Conservation (phyloP, 2,888 invertebrate species). For the Nipponacmea schrenckii region DNA sequence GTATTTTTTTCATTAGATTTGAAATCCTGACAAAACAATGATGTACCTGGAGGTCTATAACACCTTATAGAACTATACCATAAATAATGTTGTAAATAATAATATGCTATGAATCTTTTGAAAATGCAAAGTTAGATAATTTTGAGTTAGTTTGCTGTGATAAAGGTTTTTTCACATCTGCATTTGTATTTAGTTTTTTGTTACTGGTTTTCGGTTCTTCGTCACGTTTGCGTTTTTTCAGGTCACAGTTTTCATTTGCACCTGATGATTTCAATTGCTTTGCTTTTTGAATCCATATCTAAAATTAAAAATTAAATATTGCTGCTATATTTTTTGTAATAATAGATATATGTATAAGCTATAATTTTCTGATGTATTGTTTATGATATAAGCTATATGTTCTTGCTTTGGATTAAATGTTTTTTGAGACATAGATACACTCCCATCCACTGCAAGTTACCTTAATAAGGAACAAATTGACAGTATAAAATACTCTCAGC, state of each 20-base stretch:
- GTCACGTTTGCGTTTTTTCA: slow-evolving; percentile 11
- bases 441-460: too few relatives aligned
- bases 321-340: background rate
- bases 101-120: slow-evolving; percentile 29
- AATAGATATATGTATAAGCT: too few relatives aligned
- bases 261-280: slow-evolving; percentile 24
- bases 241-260: slow-evolving; percentile 11
- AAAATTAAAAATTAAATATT: slow-evolving; percentile 16
- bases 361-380: too few relatives aligned
- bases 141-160: slow-evolving; percentile 51
- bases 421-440: too few relatives aligned
- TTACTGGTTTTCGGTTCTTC: background rate
- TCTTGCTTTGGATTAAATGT: background rate
- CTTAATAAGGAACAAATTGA: too few relatives aligned
- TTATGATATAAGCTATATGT: too few relatives aligned
- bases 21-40: too few relatives aligned
- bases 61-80: too few relatives aligned
- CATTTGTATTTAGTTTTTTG: slow-evolving; percentile 14
- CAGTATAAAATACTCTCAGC: too few relatives aligned
- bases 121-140: slow-evolving; percentile 51
- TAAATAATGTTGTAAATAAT: too few relatives aligned
- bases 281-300: slow-evolving; percentile 53
- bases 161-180: slow-evolving; percentile 37
- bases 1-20: too few relatives aligned
- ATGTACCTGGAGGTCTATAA: too few relatives aligned